phyloP scores from a whole-genome alignment of 1,140 invertebrate genomes.

The Orius laevigatus region DNA sequence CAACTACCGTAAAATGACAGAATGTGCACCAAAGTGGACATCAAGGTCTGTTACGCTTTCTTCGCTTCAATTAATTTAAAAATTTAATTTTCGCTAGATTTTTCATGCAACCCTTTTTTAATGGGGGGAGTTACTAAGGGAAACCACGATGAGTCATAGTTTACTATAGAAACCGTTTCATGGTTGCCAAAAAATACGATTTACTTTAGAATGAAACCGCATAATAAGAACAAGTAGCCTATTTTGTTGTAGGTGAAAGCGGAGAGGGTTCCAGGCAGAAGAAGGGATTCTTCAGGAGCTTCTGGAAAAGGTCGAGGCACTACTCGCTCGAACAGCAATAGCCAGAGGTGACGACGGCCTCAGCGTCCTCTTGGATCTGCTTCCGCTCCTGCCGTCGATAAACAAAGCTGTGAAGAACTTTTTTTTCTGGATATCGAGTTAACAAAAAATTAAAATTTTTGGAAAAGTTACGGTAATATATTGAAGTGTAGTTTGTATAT shows the following conservation, averaged over 20 bases:
- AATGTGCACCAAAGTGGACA: no score
- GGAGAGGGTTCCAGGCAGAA: slow-evolving; percentile 46
- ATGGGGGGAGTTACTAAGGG: no score
- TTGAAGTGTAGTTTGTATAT: no score
- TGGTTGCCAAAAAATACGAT: slow-evolving; percentile 1
- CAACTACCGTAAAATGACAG: no score
- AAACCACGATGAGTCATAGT: no score
- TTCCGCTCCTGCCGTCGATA: slow-evolving; percentile 7
- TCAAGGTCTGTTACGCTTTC: no score
- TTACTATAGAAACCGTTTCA: not conserved
- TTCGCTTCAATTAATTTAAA: no score
- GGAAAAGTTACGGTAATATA: no score
- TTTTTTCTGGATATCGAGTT: not conserved
- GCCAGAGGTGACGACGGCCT: slow-evolving; percentile 26
- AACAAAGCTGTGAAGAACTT: not conserved
- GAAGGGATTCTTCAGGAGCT: slow-evolving; percentile 65
- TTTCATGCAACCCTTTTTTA: no score
- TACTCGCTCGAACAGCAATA: slow-evolving; percentile 64
- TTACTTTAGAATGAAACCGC: no score
- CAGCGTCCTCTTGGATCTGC: slow-evolving; percentile 6
- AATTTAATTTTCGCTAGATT: no score
- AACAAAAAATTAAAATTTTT: not conserved
- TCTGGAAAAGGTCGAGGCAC: slow-evolving; percentile 67
- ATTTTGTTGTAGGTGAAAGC: slow-evolving; percentile 41
- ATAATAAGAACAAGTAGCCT: slow-evolving; percentile 16